Conservation (phyloP, 2,113 vertebrate genomes). For the Herpailurus yagouaroundi region DNA sequence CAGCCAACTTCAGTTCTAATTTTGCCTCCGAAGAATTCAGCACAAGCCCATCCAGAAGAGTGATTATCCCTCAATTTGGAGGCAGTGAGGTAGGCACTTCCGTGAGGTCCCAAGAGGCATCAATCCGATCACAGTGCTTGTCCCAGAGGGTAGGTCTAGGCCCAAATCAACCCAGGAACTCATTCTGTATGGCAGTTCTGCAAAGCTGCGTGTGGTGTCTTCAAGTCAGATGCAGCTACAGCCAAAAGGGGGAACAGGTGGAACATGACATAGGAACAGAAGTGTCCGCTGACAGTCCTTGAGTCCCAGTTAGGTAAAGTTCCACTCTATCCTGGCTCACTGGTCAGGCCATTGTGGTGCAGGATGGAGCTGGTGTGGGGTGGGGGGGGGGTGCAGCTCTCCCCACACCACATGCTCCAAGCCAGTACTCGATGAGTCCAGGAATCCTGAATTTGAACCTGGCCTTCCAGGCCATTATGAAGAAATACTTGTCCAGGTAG, state of each 20-base stretch:
- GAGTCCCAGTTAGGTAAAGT: background rate
- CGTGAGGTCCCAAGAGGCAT: background rate
- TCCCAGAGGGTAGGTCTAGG: background rate
- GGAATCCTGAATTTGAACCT: background rate
- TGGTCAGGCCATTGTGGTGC: background rate
- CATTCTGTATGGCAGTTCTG: background rate
- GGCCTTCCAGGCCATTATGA: background rate
- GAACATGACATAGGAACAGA: background rate
- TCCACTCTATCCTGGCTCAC: background rate
- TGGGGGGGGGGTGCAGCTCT: no score
- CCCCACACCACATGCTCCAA: no score
- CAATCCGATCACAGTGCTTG: background rate
- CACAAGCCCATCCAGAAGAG: background rate
- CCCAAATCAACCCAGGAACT: background rate
- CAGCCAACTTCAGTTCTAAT: background rate
- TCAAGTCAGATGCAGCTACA: background rate
- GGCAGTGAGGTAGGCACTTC: background rate
- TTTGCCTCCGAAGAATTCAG: constrained; percentile 33
- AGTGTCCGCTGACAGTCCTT: no score
- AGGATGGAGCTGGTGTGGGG: no score
- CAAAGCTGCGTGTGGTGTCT: background rate
- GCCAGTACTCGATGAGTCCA: background rate
- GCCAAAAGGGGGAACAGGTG: background rate
- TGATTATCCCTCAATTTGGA: background rate
- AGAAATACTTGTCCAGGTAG: background rate